Base-by-base conservation (phyloP, 92 coral and sea anemone species). In the Porites lobata region DNA sequence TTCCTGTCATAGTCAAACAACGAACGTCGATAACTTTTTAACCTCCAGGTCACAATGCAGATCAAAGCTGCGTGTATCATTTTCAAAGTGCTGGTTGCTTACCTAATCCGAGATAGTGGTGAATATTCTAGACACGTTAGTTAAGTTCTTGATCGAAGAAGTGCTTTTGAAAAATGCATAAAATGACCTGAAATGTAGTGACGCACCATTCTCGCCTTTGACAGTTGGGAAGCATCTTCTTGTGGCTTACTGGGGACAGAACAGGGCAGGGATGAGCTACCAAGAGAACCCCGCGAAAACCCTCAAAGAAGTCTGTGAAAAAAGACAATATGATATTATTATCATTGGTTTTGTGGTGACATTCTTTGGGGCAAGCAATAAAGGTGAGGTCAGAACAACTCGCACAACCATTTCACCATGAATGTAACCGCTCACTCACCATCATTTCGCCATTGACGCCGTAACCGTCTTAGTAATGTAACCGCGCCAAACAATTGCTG, bases 291-390 rank as follows among this genome's bases (percentile, higher is more conserved):
- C 79, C 6, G 87, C 72, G 79, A 87, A 80, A n/a, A 82, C 65
- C 20, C 89, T 51, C 50, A 80, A 38, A 65, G 53, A 24, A 63
- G 94, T 92, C 65, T 94, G 96, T 50, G 77, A 87, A 56, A 75
- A 89, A 77, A 84, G 90, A 59, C 74, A 92, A 50, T 94, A 92
- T 74, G 95, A 94, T 67, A 89, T 91, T 32, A 92, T 94, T 22
- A 86, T 89, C 89, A 72, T 94, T 76, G 96, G 91, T 65, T 94
- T 94, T 76, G 93, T 94, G 72, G 93, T 91, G 43, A 88, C 84
- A 3, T 89, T 94, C 38, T 94, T 94, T 65, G 94, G 87, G 62
- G 51, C 56, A 21, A 90, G 90, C 61, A 91, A 94, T 71, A 73
- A 85, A 85, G 94, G 96, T 85, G 69, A 11, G 57, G 57, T 53